Conservation (phyloP, 2,797 vertebrate species). For the Simalia tracyae region DNA sequence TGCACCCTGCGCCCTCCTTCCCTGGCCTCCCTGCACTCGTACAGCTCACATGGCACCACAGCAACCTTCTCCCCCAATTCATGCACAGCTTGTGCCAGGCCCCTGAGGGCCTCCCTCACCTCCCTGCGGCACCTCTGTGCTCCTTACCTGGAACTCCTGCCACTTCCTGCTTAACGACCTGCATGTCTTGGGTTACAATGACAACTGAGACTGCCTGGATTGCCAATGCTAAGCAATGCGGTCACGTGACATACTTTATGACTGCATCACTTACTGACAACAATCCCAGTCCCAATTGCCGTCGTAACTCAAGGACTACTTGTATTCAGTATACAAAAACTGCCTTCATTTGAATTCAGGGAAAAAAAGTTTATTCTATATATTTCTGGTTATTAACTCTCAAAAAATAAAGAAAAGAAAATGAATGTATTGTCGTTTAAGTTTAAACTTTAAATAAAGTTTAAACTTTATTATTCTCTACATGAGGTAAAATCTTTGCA, state of each 20-base stretch:
- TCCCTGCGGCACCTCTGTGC: background rate
- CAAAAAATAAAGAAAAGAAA: background rate
- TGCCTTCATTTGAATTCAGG: background rate
- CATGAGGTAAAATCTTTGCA: background rate
- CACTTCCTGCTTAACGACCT: background rate
- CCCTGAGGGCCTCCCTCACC: background rate
- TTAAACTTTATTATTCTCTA: background rate
- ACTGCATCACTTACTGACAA: background rate
- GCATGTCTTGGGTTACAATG: background rate
- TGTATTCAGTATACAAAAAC: constrained; percentile 15
- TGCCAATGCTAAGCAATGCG: background rate
- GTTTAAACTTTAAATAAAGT: too few relatives aligned
- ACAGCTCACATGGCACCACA: background rate
- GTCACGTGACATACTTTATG: background rate
- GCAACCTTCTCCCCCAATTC: background rate
- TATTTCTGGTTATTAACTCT: constrained; percentile 24
- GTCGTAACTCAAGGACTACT: background rate
- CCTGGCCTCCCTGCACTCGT: background rate
- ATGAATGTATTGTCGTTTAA: too few relatives aligned
- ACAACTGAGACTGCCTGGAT: background rate
- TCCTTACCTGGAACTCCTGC: background rate
- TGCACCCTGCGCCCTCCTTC: background rate
- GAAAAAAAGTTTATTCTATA: constrained; percentile 2
- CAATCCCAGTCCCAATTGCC: background rate
- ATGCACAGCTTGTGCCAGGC: background rate